Evolutionary conservation across 2,113 vertebrate genomes (phyloP), one percentile per base, ranked within the genome.

Genomic region (Axis porcinus): DNA sequence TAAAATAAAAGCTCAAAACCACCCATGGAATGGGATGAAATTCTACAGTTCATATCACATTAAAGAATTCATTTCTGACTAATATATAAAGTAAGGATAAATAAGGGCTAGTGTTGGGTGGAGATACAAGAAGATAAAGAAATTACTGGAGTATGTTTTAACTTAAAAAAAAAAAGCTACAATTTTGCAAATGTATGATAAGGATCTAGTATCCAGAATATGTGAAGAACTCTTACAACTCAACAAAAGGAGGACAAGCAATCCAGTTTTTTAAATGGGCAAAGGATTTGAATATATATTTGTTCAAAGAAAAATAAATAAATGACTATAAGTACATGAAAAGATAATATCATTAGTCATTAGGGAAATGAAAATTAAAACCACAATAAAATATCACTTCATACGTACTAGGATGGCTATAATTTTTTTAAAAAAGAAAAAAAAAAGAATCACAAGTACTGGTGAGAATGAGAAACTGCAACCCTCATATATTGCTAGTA

Each of bases 1-100:
- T 94, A 91, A 91, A 93, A 93, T 45, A 93, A 95, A 83, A 97
- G 87, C 33, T 91, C 74, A 45, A 78, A 45, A 70, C 43, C 94
- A 88, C 23, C 45, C 54, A 92, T 30, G 28, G 55, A 64, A 79
- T 45, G 52, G 55, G 50, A 88, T 43, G 50, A 58, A 67, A 62
- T 79, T 94, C 83, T 96, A n/a, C 9, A 92, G 57, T 81, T 97
- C 45, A 60, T 79, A 45, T 86, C 40, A 91, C 40, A 85, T 36
- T 81, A 95, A 97, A 91, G 19, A 97, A 76, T 91, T 83, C n/a
- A 54, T 67, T 95, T 40, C 74, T 85, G 3, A 54, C 50, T 79
- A 55, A 95, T 21, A 89, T 19, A 95, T 40, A 89, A 96, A 94
- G 50, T 30, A 88, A 33, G 16, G 91, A 85, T 94, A 94, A 88